A percentile compares a stretch with the other conserved stretches of the same genome.
Evolutionary conservation across 1,140 invertebrate genomes (phyloP).

Genomic region (Eubasilissa regina): DNA sequence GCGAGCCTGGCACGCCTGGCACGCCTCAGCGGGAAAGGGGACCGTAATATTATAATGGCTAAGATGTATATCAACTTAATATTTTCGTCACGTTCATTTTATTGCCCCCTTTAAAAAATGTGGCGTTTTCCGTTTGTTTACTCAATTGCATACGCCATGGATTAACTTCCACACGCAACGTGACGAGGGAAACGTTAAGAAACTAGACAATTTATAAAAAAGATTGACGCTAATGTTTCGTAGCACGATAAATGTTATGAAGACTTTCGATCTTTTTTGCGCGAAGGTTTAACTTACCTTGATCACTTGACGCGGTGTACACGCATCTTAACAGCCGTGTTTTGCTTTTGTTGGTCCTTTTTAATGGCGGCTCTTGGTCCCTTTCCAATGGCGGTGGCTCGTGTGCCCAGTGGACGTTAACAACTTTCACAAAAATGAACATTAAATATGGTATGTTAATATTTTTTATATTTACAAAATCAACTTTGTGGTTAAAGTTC

Average conservation of each 20-base stretch:
- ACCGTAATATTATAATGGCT: conserved; percentile 20
- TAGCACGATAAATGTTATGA: too few species aligned
- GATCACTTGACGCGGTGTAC: background rate
- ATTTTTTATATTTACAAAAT: too few species aligned
- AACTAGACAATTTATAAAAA: too few species aligned
- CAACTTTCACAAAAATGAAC: background rate
- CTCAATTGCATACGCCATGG: conserved; percentile 50
- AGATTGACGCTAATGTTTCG: too few species aligned
- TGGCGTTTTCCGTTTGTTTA: conserved; percentile 55
- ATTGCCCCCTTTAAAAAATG: conserved; percentile 40
- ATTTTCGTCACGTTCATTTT: conserved; percentile 44
- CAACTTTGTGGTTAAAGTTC: too few species aligned
- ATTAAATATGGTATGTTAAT: too few species aligned
- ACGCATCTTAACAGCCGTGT: conserved; percentile 49
- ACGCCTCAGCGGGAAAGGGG: background rate
- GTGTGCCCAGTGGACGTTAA: conserved; percentile 15
- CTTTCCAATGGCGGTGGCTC: conserved; percentile 17
- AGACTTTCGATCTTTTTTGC: background rate
- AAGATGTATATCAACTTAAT: conserved; percentile 37
- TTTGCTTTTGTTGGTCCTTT: conserved; percentile 48
- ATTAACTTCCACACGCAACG: conserved; percentile 16
- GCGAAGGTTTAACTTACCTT: background rate
- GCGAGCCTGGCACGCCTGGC: too few species aligned
- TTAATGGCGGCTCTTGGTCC: conserved; percentile 39
- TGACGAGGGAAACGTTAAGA: too few species aligned